These are phyloP conservation scores for Zosterops japonicus DNA, from an alignment of 2,113 vertebrate species.

Conservation along the genomic window DNA sequence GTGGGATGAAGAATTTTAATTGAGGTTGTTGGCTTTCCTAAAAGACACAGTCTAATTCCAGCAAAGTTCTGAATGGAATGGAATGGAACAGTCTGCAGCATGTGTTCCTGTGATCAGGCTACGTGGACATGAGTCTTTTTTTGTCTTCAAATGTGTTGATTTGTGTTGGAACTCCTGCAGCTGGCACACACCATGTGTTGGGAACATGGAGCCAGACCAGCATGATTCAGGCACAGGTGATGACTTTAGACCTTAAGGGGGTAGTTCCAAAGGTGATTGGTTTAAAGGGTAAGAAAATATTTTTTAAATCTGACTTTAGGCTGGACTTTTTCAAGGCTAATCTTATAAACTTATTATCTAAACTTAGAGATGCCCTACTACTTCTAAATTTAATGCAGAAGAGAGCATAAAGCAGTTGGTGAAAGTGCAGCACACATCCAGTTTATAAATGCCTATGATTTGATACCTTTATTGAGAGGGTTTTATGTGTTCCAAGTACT, in stretches of 20 bases:
- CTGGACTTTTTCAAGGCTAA: neutral
- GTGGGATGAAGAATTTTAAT: neutral
- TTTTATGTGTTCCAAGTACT: constrained; percentile 36
- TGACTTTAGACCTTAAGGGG: neutral
- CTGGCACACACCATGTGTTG: neutral
- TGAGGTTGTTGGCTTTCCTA: neutral
- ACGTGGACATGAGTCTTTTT: neutral
- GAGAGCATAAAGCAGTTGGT: neutral
- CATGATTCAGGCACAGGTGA: neutral
- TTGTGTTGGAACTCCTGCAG: neutral
- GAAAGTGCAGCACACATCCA: neutral
- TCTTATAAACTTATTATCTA: neutral
- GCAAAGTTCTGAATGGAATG: neutral
- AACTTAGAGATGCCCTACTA: neutral
- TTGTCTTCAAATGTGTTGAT: neutral
- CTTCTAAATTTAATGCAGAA: neutral
- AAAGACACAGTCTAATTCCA: neutral
- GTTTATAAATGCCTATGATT: constrained; percentile 26
- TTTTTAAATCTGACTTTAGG: neutral
- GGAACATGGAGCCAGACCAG: neutral
- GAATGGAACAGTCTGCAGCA: neutral
- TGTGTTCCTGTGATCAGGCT: neutral
- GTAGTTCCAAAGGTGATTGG: neutral
- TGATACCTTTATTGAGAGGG: constrained; percentile 9
- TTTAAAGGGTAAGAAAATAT: neutral